phyloP scores from a whole-genome alignment of 2,797 vertebrate species.

The Sebastes iracundus region DNA sequence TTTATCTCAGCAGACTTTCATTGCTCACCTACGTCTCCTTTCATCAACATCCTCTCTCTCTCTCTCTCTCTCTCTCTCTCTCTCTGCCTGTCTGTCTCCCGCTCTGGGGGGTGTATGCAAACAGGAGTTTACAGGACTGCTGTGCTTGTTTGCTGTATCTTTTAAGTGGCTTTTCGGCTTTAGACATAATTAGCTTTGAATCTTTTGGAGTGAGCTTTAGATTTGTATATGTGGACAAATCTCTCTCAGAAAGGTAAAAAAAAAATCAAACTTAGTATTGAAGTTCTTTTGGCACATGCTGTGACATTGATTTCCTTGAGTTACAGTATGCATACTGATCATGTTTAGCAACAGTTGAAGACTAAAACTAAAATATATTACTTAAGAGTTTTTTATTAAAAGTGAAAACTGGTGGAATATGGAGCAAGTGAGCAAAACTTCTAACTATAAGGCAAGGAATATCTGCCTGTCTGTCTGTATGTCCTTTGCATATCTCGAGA shows the following conservation, averaged over 20 bases:
- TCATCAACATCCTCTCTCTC: conserved; percentile 14
- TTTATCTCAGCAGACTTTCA: conserved; percentile 41
- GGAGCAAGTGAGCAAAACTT: conserved; percentile 37
- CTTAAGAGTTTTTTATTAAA: conserved; percentile 32
- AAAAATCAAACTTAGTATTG: background rate
- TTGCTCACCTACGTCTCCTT: conserved; percentile 26
- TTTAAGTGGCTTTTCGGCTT: conserved; percentile 39
- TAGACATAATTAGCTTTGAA: conserved; percentile 44
- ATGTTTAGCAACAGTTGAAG: background rate
- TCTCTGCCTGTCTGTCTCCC: background rate
- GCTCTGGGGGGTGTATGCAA: conserved; percentile 24
- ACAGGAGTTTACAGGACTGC: conserved; percentile 9
- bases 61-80: background rate
- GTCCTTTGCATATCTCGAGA: too few species aligned
- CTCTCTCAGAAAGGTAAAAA: conserved; percentile 3
- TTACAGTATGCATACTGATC: background rate
- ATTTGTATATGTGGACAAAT: conserved; percentile 22
- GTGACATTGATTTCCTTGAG: background rate
- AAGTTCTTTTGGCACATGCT: background rate
- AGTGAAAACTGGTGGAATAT: conserved; percentile 44
- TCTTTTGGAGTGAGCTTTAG: conserved; percentile 3
- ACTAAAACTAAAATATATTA: conserved; percentile 16
- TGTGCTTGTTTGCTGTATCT: conserved; percentile 43
- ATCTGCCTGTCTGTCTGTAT: too few species aligned
- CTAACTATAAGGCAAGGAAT: too few species aligned